Evolutionary conservation across 2,113 vertebrate genomes (phyloP), one percentile per base, ranked within the genome.

Genomic region (Tautogolabrus adspersus): DNA sequence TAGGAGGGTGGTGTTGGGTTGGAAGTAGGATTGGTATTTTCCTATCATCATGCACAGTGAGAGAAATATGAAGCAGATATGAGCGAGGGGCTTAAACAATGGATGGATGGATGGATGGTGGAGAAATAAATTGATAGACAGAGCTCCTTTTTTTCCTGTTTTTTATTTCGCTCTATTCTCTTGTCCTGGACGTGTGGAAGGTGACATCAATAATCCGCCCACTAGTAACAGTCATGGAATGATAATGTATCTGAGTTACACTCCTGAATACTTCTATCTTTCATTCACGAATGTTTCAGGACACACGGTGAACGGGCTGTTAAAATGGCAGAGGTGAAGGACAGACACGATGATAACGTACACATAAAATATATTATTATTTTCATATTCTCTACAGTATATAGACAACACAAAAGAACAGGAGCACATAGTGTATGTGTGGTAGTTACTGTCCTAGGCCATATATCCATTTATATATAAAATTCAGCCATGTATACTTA

Each of bases 301-400:
- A 34, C 42, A 54, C 63, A 58, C 30, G 73, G 21, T 38, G 16
- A 84, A 86, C 30, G 60, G 55, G 57, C 69, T 81, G 60, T 75
- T 81, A 23, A 84, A 71, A 77, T 65, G 75, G 66, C 74, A 71
- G 59, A 77, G 75, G 87, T 84, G 85, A 90, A 87, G 73, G 80
- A 87, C 71, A 85, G 77, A 80, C 72, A 51, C 23, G 61, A 67
- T 87, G 57, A 86, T 85, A 67, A 85, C 83, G 87, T 86, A 86
- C 67, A 84, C 75, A 60, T 66, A n/a, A 72, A n/a, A n/a, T n/a
- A n/a, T n/a, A n/a, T n/a, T n/a, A n/a, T n/a, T n/a, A n/a, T n/a
- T n/a, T n/a, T n/a, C n/a, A n/a, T 6, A 34, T 34, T 6, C 30
- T 6, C 6, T 6, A 6, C n/a, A n/a, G n/a, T n/a, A n/a, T 6